phyloP scores from a whole-genome alignment of 2,113 vertebrate species.

The Actenoides lindsayi region DNA sequence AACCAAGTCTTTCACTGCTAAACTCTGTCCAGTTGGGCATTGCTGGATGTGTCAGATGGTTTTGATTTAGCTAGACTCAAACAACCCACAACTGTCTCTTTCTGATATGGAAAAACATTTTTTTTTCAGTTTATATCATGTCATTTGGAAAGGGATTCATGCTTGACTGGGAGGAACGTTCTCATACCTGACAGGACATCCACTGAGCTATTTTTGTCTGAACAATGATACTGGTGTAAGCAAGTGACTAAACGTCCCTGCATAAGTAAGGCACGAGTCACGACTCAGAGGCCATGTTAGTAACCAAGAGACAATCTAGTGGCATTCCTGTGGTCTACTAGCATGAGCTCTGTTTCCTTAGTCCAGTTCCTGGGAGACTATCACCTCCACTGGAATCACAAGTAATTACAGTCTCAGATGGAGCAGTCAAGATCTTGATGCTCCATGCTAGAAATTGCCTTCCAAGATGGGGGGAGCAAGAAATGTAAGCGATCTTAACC shows the following conservation, averaged over 20 bases:
- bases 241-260: not conserved
- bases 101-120: constrained; percentile 24
- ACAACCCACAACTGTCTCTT: not conserved
- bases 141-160: constrained; percentile 58
- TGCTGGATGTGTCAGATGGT: not conserved
- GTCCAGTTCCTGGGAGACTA: not conserved
- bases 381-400: not conserved
- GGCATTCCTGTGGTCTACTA: not conserved
- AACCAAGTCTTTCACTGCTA: not conserved
- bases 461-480: not conserved
- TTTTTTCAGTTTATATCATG: constrained; percentile 1
- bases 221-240: not conserved
- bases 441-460: not conserved
- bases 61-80: not conserved
- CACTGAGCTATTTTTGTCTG: constrained; percentile 28
- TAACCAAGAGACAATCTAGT: not conserved
- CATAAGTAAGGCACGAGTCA: not conserved
- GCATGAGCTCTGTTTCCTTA: not conserved
- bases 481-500: not conserved
- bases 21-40: not conserved
- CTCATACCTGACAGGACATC: constrained; percentile 23
- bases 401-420: not conserved
- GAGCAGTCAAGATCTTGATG: not conserved
- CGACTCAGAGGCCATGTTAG: not conserved
- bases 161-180: constrained; percentile 51